phyloP scores from a whole-genome alignment of 2,797 vertebrate genomes.

The Apogon talboti region DNA sequence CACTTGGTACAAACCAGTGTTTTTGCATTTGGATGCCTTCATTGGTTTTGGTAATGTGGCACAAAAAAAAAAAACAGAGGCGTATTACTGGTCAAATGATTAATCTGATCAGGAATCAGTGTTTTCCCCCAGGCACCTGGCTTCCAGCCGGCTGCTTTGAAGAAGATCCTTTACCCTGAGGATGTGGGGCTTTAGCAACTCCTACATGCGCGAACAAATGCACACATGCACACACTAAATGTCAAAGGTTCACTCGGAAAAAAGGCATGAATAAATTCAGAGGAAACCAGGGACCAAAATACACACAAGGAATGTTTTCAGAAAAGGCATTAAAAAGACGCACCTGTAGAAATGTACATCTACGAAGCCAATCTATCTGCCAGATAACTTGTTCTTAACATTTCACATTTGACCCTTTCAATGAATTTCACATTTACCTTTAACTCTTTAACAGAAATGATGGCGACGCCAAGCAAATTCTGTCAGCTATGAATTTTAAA shows the following conservation, averaged over 20 bases:
- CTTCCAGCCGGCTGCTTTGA: constrained; percentile 85
- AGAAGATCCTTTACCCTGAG: constrained; percentile 84
- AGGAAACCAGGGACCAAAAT: background rate
- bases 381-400: constrained; percentile 2
- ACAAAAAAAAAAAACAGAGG: constrained; percentile 56
- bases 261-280: constrained; percentile 28
- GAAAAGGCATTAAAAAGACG: background rate
- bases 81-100: constrained; percentile 80
- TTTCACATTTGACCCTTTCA: constrained; percentile 5
- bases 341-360: too few species aligned
- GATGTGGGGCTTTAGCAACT: constrained; percentile 80
- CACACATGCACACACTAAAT: constrained; percentile 35
- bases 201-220: constrained; percentile 67
- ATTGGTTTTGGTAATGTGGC: constrained; percentile 71
- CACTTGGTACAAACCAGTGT: constrained; percentile 58
- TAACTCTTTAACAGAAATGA: background rate
- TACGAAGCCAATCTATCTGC: constrained; percentile 3
- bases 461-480: background rate
- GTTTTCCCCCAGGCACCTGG: constrained; percentile 72
- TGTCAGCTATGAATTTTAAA: too few species aligned
- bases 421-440: background rate
- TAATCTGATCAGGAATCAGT: constrained; percentile 81
- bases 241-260: constrained; percentile 24
- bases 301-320: background rate
- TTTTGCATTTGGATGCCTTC: constrained; percentile 63